Percentiles rank a stretch among this genome's conserved stretches.
These are phyloP conservation scores for Sogatella furcifera DNA, from an alignment of 1,140 invertebrate genomes.

Conservation along the genomic window DNA sequence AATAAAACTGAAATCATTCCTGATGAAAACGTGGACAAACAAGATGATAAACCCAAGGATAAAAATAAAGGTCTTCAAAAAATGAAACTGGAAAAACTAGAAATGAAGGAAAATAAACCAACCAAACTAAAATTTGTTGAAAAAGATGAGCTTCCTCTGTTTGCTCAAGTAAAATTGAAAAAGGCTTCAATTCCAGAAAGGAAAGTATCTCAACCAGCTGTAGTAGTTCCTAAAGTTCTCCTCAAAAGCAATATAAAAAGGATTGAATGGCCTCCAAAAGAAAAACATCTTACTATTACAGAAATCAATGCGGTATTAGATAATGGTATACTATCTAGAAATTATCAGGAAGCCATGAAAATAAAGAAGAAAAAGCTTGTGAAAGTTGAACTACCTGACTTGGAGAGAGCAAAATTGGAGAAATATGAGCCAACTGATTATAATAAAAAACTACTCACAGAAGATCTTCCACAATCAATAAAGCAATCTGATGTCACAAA, in stretches of 20 bases:
- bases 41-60: conserved; percentile 20
- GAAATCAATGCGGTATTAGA: conserved; percentile 23
- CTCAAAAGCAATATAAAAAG: conserved; percentile 49
- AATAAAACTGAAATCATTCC: conserved; percentile 28
- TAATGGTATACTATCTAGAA: conserved; percentile 30
- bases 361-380: conserved; percentile 28
- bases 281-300: conserved; percentile 21
- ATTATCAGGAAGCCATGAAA: conserved; percentile 30
- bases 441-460: background rate
- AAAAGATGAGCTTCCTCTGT: conserved; percentile 38
- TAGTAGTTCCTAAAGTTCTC: conserved; percentile 46
- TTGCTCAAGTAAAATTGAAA: conserved; percentile 49
- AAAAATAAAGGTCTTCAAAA: conserved; percentile 16
- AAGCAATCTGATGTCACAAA: conserved; percentile 10
- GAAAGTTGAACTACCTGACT: conserved; percentile 24
- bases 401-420: conserved; percentile 22
- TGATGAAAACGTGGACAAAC: conserved; percentile 28
- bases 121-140: conserved; percentile 20
- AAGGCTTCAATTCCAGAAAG: conserved; percentile 40
- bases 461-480: background rate
- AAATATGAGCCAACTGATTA: conserved; percentile 19
- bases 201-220: conserved; percentile 35
- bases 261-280: conserved; percentile 30
- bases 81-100: conserved; percentile 19
- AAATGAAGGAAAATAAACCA: conserved; percentile 23